Evolutionary conservation across 2,797 vertebrate species (phyloP).

Genomic region (Ptychadena robeensis): DNA sequence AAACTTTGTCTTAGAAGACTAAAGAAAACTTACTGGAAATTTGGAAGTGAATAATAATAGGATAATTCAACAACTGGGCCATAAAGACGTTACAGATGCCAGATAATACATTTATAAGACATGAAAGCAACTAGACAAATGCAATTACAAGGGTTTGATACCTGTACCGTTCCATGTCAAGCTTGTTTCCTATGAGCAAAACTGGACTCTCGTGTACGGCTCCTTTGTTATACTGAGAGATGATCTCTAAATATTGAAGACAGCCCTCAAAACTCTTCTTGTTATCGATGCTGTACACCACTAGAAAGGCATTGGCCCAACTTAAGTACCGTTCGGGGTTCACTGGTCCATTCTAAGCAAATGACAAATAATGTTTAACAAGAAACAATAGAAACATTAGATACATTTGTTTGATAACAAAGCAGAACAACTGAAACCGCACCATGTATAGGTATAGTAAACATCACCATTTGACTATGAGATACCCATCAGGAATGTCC

Average conservation of each 20-base stretch:
- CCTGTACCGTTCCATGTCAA: conserved; percentile 95
- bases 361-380: not conserved
- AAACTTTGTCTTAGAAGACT: too few species aligned
- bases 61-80: not conserved
- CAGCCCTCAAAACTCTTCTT: conserved; percentile 83
- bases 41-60: not conserved
- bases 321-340: conserved; percentile 88
- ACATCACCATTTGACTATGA: too few species aligned
- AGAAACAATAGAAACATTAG: not conserved
- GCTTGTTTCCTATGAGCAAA: conserved; percentile 89
- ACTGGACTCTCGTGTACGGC: conserved; percentile 75
- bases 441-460: too few species aligned
- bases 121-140: not conserved
- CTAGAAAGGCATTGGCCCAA: conserved; percentile 88
- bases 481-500: too few species aligned
- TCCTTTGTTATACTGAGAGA: conserved; percentile 75
- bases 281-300: conserved; percentile 88
- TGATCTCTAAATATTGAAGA: conserved; percentile 82
- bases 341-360: conserved; percentile 78
- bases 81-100: too few species aligned
- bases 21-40: too few species aligned
- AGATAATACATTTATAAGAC: not conserved
- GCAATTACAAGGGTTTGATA: conserved; percentile 60
- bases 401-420: too few species aligned
- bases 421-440: too few species aligned